Percentiles rank a stretch among this genome's conserved stretches.
Evolutionary conservation across 92 coral and sea anemone species (phyloP).

Genomic region (Parazoanthus atlanticus): DNA sequence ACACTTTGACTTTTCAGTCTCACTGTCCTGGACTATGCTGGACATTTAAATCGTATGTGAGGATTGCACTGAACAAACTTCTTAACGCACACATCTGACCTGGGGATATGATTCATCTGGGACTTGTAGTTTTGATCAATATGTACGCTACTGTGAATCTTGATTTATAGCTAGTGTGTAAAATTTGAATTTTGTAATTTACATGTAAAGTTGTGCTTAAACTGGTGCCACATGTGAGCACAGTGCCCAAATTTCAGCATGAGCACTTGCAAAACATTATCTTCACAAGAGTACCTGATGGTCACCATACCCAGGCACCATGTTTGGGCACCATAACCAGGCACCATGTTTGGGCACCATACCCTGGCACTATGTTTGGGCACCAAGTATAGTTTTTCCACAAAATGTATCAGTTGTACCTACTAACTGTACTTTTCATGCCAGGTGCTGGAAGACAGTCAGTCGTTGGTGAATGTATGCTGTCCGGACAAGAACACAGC

Average conservation of each 20-base stretch:
- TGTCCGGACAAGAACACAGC: constrained; percentile 65
- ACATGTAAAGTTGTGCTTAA: no score
- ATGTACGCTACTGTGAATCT: not conserved
- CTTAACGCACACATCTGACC: no score
- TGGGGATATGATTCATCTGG: not conserved
- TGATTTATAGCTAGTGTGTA: no score
- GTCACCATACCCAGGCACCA: no score
- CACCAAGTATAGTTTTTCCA: not conserved
- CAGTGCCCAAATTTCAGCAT: no score
- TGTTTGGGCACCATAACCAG: no score
- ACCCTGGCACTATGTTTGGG: no score
- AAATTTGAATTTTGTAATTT: no score
- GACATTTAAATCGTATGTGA: not conserved
- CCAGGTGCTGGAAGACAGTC: constrained; percentile 66
- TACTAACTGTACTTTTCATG: not conserved
- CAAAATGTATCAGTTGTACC: not conserved
- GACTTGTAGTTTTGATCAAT: not conserved
- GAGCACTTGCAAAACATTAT: no score
- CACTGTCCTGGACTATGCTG: constrained; percentile 56
- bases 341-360: no score
- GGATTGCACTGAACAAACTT: not conserved
- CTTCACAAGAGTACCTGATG: no score
- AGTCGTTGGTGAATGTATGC: constrained; percentile 59
- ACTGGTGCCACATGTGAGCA: no score
- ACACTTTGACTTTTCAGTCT: constrained; percentile 32